Conservation (phyloP, 2,797 vertebrate genomes). For the Paratrypauchen microcephalus region DNA sequence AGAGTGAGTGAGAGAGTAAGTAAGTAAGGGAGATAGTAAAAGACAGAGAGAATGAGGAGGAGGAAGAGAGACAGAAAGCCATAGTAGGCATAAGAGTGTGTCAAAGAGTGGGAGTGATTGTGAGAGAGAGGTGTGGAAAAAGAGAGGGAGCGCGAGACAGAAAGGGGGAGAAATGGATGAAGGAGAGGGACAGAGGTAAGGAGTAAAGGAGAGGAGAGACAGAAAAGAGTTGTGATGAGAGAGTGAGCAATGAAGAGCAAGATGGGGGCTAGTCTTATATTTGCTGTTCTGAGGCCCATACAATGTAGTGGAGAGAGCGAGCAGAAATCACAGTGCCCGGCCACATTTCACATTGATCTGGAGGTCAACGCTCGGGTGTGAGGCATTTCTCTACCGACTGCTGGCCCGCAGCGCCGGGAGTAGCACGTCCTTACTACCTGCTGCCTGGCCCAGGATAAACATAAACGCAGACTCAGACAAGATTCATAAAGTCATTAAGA, state of each 20-base stretch:
- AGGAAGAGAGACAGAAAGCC: too few species aligned
- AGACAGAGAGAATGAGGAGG: not conserved
- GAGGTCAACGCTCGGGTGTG: slow-evolving; percentile 75
- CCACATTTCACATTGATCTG: slow-evolving; percentile 75
- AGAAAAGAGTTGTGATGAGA: too few species aligned
- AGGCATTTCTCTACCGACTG: slow-evolving; percentile 80
- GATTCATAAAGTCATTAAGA: slow-evolving; percentile 29
- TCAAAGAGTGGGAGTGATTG: too few species aligned
- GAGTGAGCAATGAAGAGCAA: too few species aligned
- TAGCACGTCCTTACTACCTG: slow-evolving; percentile 76
- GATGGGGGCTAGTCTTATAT: slow-evolving; percentile 58
- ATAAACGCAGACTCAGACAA: slow-evolving; percentile 48
- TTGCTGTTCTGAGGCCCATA: slow-evolving; percentile 46
- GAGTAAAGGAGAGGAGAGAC: too few species aligned
- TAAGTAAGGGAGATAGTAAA: not conserved
- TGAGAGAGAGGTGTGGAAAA: too few species aligned
- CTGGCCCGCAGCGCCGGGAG: slow-evolving; percentile 70
- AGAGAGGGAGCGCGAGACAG: too few species aligned
- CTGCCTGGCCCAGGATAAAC: slow-evolving; percentile 61
- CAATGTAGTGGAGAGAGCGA: slow-evolving; percentile 1
- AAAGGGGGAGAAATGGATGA: too few species aligned
- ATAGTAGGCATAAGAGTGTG: too few species aligned
- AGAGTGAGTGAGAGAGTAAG: not conserved
- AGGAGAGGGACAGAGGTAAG: too few species aligned
- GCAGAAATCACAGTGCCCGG: slow-evolving; percentile 67